These are phyloP conservation scores for Drosophila biarmipes DNA, from an alignment of 1,140 invertebrate genomes.

Conservation along the genomic window DNA sequence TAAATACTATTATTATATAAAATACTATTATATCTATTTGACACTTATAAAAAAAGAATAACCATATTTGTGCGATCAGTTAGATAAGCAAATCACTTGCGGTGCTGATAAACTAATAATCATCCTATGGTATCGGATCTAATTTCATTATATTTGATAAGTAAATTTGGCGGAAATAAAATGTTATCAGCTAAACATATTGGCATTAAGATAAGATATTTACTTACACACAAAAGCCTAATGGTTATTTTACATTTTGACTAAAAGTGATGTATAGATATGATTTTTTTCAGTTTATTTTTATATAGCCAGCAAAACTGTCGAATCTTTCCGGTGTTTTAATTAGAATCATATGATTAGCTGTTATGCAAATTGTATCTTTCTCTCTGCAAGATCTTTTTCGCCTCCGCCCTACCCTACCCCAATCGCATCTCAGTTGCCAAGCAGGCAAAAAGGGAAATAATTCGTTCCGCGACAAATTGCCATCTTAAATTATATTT, in stretches of 20 bases:
- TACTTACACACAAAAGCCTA: background rate
- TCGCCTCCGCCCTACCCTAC: conserved; percentile 16
- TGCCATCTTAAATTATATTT: conserved; percentile 65
- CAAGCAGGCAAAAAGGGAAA: conserved; percentile 19
- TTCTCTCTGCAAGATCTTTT: background rate
- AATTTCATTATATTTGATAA: conserved; percentile 17
- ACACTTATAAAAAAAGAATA: background rate
- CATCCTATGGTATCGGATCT: background rate
- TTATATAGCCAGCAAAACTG: background rate
- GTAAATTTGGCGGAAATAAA: background rate
- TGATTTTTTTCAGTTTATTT: background rate
- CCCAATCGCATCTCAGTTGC: conserved; percentile 33
- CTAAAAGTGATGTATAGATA: background rate
- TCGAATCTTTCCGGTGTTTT: background rate
- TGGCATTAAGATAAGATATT: background rate
- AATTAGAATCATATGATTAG: conserved; percentile 32
- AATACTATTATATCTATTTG: no score
- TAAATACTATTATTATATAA: no score
- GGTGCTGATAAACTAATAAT: background rate
- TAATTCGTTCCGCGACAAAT: conserved; percentile 56
- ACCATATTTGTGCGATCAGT: background rate
- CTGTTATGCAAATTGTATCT: conserved; percentile 42
- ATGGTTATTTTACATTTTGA: background rate
- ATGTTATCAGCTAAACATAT: background rate
- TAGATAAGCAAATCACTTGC: background rate